Conservation (phyloP, 1,140 invertebrate genomes). For the Catajapyx aquilonaris region DNA sequence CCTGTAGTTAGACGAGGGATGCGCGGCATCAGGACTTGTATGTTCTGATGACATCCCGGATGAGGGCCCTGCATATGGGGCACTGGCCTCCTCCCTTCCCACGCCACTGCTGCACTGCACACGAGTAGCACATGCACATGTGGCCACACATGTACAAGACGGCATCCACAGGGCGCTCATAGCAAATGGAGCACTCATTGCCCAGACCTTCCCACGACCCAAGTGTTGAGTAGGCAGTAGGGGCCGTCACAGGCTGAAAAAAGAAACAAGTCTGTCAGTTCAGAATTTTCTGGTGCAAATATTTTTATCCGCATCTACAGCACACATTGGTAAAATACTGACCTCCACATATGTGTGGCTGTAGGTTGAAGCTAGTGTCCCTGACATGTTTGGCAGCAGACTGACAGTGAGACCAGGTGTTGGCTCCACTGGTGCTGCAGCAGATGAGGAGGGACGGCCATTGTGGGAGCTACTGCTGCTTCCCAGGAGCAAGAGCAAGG, state of each 20-base stretch:
- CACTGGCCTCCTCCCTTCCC: slow-evolving; percentile 76
- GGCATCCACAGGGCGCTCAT: slow-evolving; percentile 75
- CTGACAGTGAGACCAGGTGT: background rate
- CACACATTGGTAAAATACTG: slow-evolving; percentile 11
- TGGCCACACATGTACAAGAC: slow-evolving; percentile 93
- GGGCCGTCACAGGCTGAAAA: slow-evolving; percentile 20
- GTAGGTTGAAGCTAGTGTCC: slow-evolving; percentile 31
- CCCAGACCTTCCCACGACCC: slow-evolving; percentile 9
- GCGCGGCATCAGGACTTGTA: slow-evolving; percentile 53
- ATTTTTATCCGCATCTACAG: no score
- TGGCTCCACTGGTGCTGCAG: no score
- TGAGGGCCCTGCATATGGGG: slow-evolving; percentile 77
- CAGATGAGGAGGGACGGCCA: no score
- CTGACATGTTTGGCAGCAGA: slow-evolving; percentile 18
- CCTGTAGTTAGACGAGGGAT: slow-evolving; percentile 1
- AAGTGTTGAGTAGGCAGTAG: slow-evolving; percentile 18
- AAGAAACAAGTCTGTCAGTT: slow-evolving; percentile 15
- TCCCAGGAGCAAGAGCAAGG: no score
- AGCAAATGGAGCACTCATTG: slow-evolving; percentile 81
- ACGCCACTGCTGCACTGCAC: slow-evolving; percentile 76
- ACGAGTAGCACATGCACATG: slow-evolving; percentile 98
- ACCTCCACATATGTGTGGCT: slow-evolving; percentile 36
- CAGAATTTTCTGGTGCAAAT: no score
- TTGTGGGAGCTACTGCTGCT: no score
- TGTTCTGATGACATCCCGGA: slow-evolving; percentile 85